Evolutionary conservation across 2,113 vertebrate species (phyloP), one percentile per base, ranked within the genome.

Genomic region (Dipodomys spectabilis): DNA sequence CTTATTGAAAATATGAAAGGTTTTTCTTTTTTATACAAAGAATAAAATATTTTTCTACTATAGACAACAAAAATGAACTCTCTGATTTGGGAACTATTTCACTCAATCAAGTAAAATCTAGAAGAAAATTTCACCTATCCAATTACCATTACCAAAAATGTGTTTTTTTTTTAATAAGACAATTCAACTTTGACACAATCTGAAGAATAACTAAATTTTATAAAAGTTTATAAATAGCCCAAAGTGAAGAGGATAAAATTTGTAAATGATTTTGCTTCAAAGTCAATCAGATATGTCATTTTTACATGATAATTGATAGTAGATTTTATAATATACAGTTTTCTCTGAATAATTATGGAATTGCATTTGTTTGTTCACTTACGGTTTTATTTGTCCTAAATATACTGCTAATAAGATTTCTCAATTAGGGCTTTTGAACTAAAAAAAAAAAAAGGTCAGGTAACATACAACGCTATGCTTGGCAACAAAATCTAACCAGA

Each of bases 401-500:
- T 68, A 84, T 11, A 80, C 90, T 53, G 82, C 89, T 89, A 91
- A 93, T 91, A 82, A 49, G 84, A 84, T 93, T 94, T 90, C 91
- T 95, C 90, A 91, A 39, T 94, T 57, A 96, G 49, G 81, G 67
- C 78, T 57, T 57, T 65, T 77, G 78, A 88, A 88, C 82, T 67
- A 49, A 77, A 95, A 62, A 27, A 87, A 49, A 49, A 9, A 57
- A 83, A 94, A 83, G 80, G 85, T 95, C 90, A 93, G 95, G 78
- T 49, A 96, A 79, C 78, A 94, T 72, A 88, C 44, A 67, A 67
- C 80, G 71, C 91, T 94, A 30, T 93, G 84, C 67, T 90, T 93
- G 92, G 95, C 95, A 96, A 44, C 72, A 65, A 90, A 64, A 53
- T 45, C 9, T 67, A 95, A 86, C 95, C 95, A 94, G 95, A 96